Conservation (phyloP, 2,797 vertebrate genomes). For the Crenichthys baileyi region DNA sequence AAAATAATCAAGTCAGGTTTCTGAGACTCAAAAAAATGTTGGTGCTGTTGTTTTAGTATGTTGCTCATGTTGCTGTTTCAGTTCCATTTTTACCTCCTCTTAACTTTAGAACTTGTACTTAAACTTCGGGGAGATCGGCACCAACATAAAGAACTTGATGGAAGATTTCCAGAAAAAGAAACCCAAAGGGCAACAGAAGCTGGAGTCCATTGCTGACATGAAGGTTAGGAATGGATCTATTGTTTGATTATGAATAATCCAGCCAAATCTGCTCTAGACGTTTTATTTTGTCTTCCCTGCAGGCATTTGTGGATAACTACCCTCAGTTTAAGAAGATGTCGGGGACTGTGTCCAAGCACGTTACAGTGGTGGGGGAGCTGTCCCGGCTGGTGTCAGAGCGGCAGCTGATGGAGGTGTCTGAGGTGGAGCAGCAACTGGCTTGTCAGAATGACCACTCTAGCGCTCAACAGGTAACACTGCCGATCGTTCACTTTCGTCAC, state of each 20-base stretch:
- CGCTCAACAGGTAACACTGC: slow-evolving; percentile 86
- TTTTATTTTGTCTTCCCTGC: not conserved
- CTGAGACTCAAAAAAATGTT: not conserved
- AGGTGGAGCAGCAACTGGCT: slow-evolving; percentile 94
- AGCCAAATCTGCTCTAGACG: not conserved
- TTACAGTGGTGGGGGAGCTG: slow-evolving; percentile 95
- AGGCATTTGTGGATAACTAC: slow-evolving; percentile 98
- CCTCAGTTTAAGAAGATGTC: slow-evolving; percentile 99
- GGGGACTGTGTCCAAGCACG: slow-evolving; percentile 94
- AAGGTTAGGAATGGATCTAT: slow-evolving; percentile 77
- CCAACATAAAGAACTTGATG: slow-evolving; percentile 98
- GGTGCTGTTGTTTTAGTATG: not conserved
- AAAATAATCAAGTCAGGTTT: not conserved
- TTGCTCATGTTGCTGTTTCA: not conserved
- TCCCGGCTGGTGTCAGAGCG: slow-evolving; percentile 91
- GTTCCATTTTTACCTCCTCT: not conserved
- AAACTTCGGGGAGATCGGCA: slow-evolving; percentile 97
- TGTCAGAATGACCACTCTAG: slow-evolving; percentile 95
- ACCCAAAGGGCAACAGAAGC: slow-evolving; percentile 93
- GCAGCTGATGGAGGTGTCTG: slow-evolving; percentile 93
- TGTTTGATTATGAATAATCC: not conserved
- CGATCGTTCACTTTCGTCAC: not conserved
- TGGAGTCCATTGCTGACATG: slow-evolving; percentile 96
- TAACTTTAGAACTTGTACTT: slow-evolving; percentile 91
- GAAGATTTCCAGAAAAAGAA: slow-evolving; percentile 97